Percentiles rank a stretch among this genome's conserved stretches.
Conservation (phyloP, 1,140 invertebrate species). For the Lithobius niger region DNA sequence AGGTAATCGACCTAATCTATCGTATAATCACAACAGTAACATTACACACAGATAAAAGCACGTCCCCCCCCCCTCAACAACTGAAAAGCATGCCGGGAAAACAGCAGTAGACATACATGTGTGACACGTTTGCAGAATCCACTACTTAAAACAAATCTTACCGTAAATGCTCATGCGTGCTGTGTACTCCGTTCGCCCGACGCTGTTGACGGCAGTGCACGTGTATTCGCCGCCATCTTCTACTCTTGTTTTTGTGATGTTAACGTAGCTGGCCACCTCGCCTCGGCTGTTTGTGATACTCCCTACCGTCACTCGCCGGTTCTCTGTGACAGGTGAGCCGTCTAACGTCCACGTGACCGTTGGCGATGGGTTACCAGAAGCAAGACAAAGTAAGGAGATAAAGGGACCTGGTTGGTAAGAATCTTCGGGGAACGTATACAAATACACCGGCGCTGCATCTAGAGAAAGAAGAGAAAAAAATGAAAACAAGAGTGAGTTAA, state of each 20-base stretch:
- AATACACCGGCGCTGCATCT: slow-evolving; percentile 65
- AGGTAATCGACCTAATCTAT: too few relatives aligned
- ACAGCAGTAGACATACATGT: too few relatives aligned
- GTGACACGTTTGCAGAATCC: too few relatives aligned
- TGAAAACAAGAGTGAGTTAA: too few relatives aligned
- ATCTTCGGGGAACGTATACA: slow-evolving; percentile 72
- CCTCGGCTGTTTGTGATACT: slow-evolving; percentile 36
- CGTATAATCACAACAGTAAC: too few relatives aligned
- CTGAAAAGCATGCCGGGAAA: too few relatives aligned
- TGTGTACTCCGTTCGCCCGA: slow-evolving; percentile 22
- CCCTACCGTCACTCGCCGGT: slow-evolving; percentile 5
- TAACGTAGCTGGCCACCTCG: slow-evolving; percentile 34
- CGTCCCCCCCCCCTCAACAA: too few relatives aligned
- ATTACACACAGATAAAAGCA: too few relatives aligned
- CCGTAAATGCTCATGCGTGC: slow-evolving; percentile 26
- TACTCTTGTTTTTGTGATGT: slow-evolving; percentile 67
- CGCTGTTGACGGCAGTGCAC: slow-evolving; percentile 26
- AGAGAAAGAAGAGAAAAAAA: slow-evolving; percentile 24
- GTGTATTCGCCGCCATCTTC: slow-evolving; percentile 55
- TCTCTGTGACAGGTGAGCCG: slow-evolving; percentile 28
- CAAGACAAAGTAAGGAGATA: slow-evolving; percentile 69
- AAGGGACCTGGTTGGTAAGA: slow-evolving; percentile 70
- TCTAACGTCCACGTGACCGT: slow-evolving; percentile 35
- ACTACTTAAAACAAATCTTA: too few relatives aligned
- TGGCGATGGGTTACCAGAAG: slow-evolving; percentile 66